A percentile compares a stretch with the other conserved stretches of the same genome.
These are phyloP conservation scores for Lutraria lutraria DNA, from an alignment of 2,888 invertebrate species.

Conservation along the genomic window DNA sequence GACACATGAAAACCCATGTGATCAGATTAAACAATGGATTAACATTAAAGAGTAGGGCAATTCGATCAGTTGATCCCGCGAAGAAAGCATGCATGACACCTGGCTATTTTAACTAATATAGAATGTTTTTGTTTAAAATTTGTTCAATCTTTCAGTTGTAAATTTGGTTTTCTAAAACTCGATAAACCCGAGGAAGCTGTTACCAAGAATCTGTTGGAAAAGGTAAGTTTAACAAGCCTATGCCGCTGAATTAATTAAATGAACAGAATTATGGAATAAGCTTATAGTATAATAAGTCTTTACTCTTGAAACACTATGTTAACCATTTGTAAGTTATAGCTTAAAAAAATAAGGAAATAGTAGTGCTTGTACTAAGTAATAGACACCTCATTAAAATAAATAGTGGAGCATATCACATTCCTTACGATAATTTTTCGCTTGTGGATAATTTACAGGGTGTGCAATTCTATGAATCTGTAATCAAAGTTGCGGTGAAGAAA, in stretches of 20 bases:
- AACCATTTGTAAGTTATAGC: background rate
- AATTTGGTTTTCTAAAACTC: conserved; percentile 95
- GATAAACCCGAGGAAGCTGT: conserved; percentile 93
- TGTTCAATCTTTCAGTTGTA: conserved; percentile 90
- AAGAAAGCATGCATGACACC: background rate
- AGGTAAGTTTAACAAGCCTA: conserved; percentile 87
- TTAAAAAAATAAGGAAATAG: background rate
- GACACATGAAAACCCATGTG: no score
- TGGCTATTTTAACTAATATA: background rate
- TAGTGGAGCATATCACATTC: background rate
- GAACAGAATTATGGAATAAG: background rate
- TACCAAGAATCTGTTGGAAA: conserved; percentile 93
- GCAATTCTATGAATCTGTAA: conserved; percentile 78
- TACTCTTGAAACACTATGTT: background rate
- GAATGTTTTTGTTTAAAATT: background rate
- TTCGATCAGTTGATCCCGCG: no score
- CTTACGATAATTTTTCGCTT: background rate
- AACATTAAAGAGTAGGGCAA: no score
- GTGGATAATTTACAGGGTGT: conserved; percentile 75
- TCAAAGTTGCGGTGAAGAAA: conserved; percentile 90
- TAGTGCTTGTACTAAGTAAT: background rate
- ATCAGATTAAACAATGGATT: no score
- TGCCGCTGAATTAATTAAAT: no score
- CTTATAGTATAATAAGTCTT: background rate
- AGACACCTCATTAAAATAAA: background rate